These are phyloP conservation scores for Tenthredo distinguenda DNA, from an alignment of 2,888 invertebrate genomes.

Conservation along the genomic window DNA sequence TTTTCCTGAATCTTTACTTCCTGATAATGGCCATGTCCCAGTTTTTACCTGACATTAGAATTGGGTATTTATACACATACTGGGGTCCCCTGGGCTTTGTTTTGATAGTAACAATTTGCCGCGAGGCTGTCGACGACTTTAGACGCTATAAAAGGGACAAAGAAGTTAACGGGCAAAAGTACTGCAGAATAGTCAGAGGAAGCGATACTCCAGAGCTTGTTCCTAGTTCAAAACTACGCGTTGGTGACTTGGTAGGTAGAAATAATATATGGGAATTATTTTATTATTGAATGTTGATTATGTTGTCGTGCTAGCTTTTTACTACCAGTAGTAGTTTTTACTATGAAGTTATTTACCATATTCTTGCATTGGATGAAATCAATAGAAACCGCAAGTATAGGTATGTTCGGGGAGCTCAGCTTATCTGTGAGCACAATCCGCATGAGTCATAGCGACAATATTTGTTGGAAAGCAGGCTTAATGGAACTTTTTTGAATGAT, in stretches of 20 bases:
- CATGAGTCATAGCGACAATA: constrained; percentile 27
- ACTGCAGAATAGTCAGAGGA: constrained; percentile 88
- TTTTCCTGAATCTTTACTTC: constrained; percentile 99
- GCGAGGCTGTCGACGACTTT: constrained; percentile 98
- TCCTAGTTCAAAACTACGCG: constrained; percentile 91
- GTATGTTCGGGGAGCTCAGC: not conserved
- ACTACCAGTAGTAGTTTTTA: constrained; percentile 1
- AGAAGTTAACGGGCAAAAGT: constrained; percentile 97
- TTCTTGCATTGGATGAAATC: not conserved
- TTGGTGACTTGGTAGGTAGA: constrained; percentile 82
- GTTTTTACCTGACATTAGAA: constrained; percentile 97
- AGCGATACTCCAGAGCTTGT: constrained; percentile 85
- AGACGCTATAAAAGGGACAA: constrained; percentile 92
- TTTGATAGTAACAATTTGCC: constrained; percentile 94
- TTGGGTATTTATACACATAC: constrained; percentile 99
- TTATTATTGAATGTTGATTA: not conserved
- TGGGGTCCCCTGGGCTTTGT: constrained; percentile 99
- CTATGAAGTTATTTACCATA: constrained; percentile 83
- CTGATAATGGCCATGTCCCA: constrained; percentile 98
- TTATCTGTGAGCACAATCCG: constrained; percentile 3
- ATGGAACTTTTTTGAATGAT: not conserved
- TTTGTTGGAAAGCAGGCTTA: not conserved
- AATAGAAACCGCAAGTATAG: not conserved
- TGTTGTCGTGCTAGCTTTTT: constrained; percentile 2
- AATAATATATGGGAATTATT: not conserved